These are phyloP conservation scores for Cirrhinus molitorella DNA, from an alignment of 2,797 vertebrate genomes.

Conservation along the genomic window DNA sequence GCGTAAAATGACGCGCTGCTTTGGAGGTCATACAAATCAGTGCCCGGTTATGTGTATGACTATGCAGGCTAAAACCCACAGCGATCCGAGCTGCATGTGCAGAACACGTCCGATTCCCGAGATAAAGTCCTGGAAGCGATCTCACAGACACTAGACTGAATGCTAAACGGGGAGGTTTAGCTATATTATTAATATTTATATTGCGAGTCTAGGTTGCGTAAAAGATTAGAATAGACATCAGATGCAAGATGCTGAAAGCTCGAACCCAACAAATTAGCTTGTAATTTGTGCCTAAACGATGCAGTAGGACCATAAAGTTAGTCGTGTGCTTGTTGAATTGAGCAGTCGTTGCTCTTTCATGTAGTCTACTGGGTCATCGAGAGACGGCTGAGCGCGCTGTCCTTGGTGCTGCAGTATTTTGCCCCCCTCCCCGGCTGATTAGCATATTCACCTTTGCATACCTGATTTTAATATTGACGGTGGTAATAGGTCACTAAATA, in stretches of 20 bases:
- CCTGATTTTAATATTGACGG: constrained; percentile 13
- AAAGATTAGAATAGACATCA: not conserved
- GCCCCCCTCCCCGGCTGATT: not conserved
- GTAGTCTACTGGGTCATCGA: not conserved
- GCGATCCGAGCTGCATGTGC: not conserved
- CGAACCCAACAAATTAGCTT: not conserved
- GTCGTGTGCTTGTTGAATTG: not conserved
- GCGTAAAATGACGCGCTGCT: constrained; percentile 17
- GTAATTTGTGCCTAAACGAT: not conserved
- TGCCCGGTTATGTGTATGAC: constrained; percentile 7
- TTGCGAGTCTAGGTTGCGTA: not conserved
- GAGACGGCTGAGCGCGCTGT: constrained; percentile 70
- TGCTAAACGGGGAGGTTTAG: not conserved
- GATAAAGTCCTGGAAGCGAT: not conserved
- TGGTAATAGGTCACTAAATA: constrained; percentile 4
- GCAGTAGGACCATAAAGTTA: not conserved
- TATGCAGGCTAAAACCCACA: not conserved
- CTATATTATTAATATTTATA: not conserved
- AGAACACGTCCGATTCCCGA: not conserved
- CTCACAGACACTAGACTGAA: not conserved
- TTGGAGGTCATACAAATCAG: constrained; percentile 49
- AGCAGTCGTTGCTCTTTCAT: not conserved
- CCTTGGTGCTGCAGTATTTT: constrained; percentile 79
- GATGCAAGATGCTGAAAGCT: not conserved
- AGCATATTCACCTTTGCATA: constrained; percentile 20